A percentile compares a stretch with the other conserved stretches of the same genome.
Conservation (phyloP, 2,113 vertebrate species). For the Laticauda colubrina region DNA sequence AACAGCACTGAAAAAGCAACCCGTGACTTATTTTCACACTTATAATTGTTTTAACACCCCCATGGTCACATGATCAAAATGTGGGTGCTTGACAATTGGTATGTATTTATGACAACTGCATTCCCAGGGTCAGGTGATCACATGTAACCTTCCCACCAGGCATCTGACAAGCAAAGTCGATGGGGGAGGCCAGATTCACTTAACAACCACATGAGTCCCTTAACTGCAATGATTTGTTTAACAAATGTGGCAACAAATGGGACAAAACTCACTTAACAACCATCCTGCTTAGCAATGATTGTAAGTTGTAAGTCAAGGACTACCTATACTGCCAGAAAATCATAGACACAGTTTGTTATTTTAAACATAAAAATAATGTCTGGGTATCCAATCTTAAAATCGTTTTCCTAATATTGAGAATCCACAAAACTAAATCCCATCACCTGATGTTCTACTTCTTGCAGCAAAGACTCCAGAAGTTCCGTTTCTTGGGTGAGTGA, state of each 20-base stretch:
- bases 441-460: constrained; percentile 98
- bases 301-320: not conserved
- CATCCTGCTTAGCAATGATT: not conserved
- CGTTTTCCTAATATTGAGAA: not conserved
- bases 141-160: not conserved
- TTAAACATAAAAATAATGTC: not conserved
- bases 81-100: not conserved
- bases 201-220: not conserved
- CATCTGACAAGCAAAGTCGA: not conserved
- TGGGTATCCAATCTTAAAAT: not conserved
- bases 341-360: not conserved
- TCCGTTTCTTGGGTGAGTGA: constrained; percentile 98
- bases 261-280: not conserved
- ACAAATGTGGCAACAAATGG: not conserved
- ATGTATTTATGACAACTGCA: not conserved
- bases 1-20: not conserved
- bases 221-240: not conserved
- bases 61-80: not conserved
- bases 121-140: not conserved
- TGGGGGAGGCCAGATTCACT: not conserved
- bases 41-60: not conserved
- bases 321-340: not conserved
- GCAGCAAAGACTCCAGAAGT: constrained; percentile 93
- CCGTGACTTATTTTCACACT: not conserved
- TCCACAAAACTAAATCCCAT: constrained; percentile 38